phyloP scores from a whole-genome alignment of 2,113 vertebrate genomes.

The Chaetodon trifascialis region DNA sequence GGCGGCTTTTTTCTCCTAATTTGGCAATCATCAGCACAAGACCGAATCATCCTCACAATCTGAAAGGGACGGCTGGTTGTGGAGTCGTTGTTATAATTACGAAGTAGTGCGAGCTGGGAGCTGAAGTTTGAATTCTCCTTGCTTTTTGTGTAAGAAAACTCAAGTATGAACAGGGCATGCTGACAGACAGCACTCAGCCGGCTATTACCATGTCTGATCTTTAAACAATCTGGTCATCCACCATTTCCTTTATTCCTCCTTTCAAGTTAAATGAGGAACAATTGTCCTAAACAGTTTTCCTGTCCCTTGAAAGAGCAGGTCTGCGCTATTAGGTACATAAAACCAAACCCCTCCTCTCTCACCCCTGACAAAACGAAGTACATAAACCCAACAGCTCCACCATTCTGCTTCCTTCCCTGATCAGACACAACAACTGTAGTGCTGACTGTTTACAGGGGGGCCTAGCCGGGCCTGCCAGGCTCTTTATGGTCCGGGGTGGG shows the following conservation, averaged over 20 bases:
- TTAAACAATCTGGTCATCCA: conserved; percentile 50
- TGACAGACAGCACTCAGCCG: background rate
- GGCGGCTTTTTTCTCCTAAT: conserved; percentile 2
- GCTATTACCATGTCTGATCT: conserved; percentile 45
- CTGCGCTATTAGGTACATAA: conserved; percentile 62
- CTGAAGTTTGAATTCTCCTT: background rate
- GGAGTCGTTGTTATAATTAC: conserved; percentile 4
- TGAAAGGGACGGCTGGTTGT: background rate
- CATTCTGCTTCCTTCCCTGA: conserved; percentile 47
- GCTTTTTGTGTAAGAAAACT: background rate
- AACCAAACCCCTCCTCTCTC: conserved; percentile 54
- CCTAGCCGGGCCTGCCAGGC: conserved; percentile 62
- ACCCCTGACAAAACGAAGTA: conserved; percentile 60
- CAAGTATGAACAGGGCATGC: background rate
- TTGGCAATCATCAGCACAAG: conserved; percentile 44
- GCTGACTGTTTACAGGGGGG: conserved; percentile 64
- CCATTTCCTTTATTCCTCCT: conserved; percentile 59
- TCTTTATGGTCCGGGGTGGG: conserved; percentile 76
- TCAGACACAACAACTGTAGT: conserved; percentile 76
- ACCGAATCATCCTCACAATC: conserved; percentile 12
- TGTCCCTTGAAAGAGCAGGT: conserved; percentile 58
- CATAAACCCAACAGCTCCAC: conserved; percentile 76
- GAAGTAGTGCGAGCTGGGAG: background rate
- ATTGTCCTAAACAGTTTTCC: conserved; percentile 67
- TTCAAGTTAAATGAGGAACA: conserved; percentile 64